phyloP scores from a whole-genome alignment of 2,797 vertebrate species.

The Otolemur crassicaudatus region DNA sequence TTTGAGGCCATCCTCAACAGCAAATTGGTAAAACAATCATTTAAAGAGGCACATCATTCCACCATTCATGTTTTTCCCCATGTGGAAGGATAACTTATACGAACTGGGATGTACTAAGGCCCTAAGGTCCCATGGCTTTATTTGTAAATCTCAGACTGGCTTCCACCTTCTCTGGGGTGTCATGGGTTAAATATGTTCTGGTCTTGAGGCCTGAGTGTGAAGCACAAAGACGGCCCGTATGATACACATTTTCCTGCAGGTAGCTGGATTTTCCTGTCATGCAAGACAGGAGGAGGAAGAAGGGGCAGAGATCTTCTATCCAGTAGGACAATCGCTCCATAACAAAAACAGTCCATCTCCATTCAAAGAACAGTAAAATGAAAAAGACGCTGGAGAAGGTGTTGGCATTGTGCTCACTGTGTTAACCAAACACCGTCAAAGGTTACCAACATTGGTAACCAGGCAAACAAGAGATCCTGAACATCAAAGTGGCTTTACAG shows the following conservation, averaged over 20 bases:
- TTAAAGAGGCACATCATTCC: background rate
- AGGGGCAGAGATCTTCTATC: constrained; percentile 57
- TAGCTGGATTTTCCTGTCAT: constrained; percentile 72
- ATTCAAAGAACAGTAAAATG: constrained; percentile 69
- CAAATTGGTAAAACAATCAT: background rate
- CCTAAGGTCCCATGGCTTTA: constrained; percentile 1
- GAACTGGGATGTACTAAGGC: background rate
- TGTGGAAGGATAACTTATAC: background rate
- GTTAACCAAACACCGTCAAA: background rate
- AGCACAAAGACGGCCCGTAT: constrained; percentile 17
- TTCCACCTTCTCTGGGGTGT: background rate
- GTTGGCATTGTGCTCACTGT: background rate
- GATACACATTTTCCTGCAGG: constrained; percentile 68
- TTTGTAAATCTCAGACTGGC: background rate
- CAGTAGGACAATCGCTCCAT: constrained; percentile 56
- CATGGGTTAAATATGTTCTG: background rate
- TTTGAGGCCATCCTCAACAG: background rate
- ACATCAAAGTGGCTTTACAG: background rate
- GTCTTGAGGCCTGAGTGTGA: background rate
- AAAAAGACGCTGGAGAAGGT: constrained; percentile 40
- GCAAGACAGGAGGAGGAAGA: background rate
- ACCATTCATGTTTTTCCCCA: background rate
- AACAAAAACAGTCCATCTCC: constrained; percentile 69
- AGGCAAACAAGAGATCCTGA: constrained; percentile 2
- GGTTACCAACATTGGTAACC: background rate